phyloP scores from a whole-genome alignment of 2,113 vertebrate genomes.

The Scatophagus argus region DNA sequence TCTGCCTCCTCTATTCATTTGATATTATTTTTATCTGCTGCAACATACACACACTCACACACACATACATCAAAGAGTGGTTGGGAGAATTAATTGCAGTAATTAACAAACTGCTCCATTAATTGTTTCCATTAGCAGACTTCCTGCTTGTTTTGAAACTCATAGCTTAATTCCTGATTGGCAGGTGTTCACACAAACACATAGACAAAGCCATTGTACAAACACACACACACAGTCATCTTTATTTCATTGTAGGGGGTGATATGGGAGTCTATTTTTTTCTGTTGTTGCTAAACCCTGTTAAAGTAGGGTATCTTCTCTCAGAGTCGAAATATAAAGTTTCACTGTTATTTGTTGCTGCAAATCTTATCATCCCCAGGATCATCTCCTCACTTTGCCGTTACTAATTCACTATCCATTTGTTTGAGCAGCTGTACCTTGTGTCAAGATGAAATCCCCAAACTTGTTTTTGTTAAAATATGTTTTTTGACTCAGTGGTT shows the following conservation, averaged over 20 bases:
- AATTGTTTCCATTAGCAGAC: slow-evolving; percentile 17
- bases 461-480: not conserved
- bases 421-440: not conserved
- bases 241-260: not conserved
- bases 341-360: not conserved
- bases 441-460: not conserved
- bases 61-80: not conserved
- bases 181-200: not conserved
- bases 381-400: slow-evolving; percentile 5
- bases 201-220: not conserved
- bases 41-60: not conserved
- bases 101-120: slow-evolving; percentile 23
- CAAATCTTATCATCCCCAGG: not conserved
- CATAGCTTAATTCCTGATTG: not conserved
- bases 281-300: not conserved
- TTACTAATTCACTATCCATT: not conserved
- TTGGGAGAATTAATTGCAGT: slow-evolving; percentile 19
- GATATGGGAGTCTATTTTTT: not conserved
- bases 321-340: not conserved
- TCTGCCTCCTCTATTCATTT: not conserved
- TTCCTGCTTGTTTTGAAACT: not conserved
- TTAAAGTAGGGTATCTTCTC: not conserved
- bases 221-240: not conserved
- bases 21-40: not conserved
- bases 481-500: not conserved